Percentiles rank a stretch among this genome's conserved stretches.
Evolutionary conservation across 2,797 vertebrate species (phyloP).

Genomic region (Mormyrus proboscirostris): DNA sequence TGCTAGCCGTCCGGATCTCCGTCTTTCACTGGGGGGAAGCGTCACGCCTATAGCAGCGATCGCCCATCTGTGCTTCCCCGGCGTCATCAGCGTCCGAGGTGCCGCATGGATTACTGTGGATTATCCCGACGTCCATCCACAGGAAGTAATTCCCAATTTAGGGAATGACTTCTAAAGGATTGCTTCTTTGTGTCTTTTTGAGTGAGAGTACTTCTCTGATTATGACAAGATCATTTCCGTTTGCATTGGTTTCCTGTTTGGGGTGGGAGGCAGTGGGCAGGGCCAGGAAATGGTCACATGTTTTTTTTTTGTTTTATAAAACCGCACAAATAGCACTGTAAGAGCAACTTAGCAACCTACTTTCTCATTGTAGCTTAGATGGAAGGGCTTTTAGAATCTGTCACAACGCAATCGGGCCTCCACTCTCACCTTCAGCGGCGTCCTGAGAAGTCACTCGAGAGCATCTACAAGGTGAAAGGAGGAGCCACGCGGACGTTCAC

Average conservation of each 20-base stretch:
- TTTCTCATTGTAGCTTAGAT: slow-evolving; percentile 42
- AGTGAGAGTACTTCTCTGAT: background rate
- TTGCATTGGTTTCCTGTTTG: background rate
- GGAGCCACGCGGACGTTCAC: slow-evolving; percentile 43
- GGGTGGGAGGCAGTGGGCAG: slow-evolving; percentile 5
- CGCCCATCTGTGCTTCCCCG: slow-evolving; percentile 8
- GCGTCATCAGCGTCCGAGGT: background rate
- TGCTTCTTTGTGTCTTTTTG: background rate
- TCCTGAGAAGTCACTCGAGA: slow-evolving; percentile 16
- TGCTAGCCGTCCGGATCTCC: background rate
- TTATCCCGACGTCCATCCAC: background rate
- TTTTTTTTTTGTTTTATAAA: background rate
- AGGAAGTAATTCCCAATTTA: background rate
- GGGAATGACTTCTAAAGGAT: background rate
- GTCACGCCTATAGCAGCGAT: background rate
- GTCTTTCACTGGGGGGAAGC: background rate
- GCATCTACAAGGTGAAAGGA: slow-evolving; percentile 29
- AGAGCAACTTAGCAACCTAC: slow-evolving; percentile 28
- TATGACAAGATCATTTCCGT: background rate
- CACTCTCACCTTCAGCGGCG: slow-evolving; percentile 43
- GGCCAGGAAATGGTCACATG: slow-evolving; percentile 22
- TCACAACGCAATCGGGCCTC: slow-evolving; percentile 50
- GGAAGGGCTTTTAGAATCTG: slow-evolving; percentile 42
- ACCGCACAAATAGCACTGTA: slow-evolving; percentile 16
- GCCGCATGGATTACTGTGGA: slow-evolving; percentile 8